Evolutionary conservation across 2,113 vertebrate species (phyloP), one percentile per base, ranked within the genome.

Genomic region (Thryonomys swinderianus): DNA sequence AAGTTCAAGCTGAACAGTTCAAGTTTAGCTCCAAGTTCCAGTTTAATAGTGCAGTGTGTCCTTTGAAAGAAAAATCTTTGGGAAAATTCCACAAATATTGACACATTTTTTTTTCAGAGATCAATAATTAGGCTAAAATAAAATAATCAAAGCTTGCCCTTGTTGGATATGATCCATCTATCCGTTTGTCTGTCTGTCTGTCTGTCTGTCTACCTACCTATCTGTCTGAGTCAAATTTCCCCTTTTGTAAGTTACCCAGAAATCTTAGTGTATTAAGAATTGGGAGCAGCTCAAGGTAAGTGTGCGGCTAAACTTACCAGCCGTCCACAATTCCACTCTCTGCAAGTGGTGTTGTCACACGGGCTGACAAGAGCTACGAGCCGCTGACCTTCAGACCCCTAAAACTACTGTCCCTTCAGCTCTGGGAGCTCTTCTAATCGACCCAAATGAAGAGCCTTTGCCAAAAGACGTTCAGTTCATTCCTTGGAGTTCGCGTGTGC

Each of bases 91-190:
- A 59, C 25, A 91, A 85, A 82, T 85, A 37, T 59, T 91, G 34
- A 57, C 27, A 48, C 0, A 30, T 78, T 90, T 94, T 93, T 78
- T 90, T 94, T 93, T 73, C 62, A 96, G 85, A 42, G 74, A 37
- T 81, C 23, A 74, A 32, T 53, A 59, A 40, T 37, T 88, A 85
- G 45, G 16, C 71, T 34, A 53, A 87, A 67, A 66, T 14, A 64
- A 57, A 67, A 37, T 67, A 67, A n/a, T n/a, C n/a, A n/a, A 67
- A 67, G 16, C 7, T 17, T 37, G 16, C n/a, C 55, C 78, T 32
- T 82, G 5, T 69, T 93, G 3, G 3, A 94, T 88, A 78, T 94
- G n/a, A 73, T 51, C 48, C 10, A 51, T 5, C 48, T 51, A 51
- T 10, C 10, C 48, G 10, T 51, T 10, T 51, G 10, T 51, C 48